Base-by-base conservation (phyloP, 2,797 vertebrate species). In the Intellagama lesueurii region DNA sequence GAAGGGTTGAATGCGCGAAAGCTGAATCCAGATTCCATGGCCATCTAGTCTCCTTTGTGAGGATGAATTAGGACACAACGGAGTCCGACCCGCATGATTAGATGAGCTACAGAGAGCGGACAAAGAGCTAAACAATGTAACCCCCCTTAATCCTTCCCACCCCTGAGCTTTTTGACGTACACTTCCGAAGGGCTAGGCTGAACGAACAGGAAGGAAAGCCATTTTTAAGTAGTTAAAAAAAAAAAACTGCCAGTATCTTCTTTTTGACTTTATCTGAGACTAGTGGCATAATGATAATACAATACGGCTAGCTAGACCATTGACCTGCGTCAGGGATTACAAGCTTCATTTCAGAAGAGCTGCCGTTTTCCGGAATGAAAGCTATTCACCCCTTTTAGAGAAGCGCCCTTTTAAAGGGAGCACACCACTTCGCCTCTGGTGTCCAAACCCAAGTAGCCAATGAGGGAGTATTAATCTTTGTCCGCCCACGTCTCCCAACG, bases 1-100 rank as follows among this genome's bases (percentile, higher is more conserved):
- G 95, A 96, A 96, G 93, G 92, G 81, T 0, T 68, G 96, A 94
- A 93, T 92, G 94, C 92, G 91, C 91, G 93, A 92, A 96, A 97
- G 96, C 94, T 89, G 83, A 95, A 92, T 95, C 97, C 94, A 93
- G 95, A 95, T 88, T 49, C 35, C 66, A 88, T 26, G 17, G 19
- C 40, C 85, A 81, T 90, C 83, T 88, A 24, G 87, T 77, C 52
- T 26, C 30, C 89, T 89, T 89, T 30, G 35, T 82, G 93, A 87
- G 14, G 56, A 86, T 40, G 87, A 82, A 89, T 93, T 81, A 72
- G 80, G 89, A n/a, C 87, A 83, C 88, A 78, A 89, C 12, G 60
- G 84, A 70, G 6, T 83, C 92, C 89, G 91, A 93, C 92, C 89
- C 81, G 93, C 90, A 81, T 86, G 94, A 92, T 88, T 83, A 77